Evolutionary conservation across 2,888 invertebrate genomes (phyloP).

Genomic region (Acleris emargana): DNA sequence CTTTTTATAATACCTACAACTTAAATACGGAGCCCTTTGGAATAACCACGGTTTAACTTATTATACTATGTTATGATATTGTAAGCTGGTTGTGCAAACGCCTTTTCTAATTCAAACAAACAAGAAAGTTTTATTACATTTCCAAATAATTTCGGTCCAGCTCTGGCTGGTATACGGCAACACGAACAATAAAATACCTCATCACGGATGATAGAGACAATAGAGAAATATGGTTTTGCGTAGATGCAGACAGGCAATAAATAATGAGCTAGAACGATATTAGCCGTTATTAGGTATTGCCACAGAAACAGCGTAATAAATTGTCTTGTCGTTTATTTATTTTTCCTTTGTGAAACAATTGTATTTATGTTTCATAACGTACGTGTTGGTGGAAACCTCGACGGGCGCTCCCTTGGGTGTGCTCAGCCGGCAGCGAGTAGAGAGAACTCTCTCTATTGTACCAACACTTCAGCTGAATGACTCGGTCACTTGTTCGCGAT

Average conservation of each 20-base stretch:
- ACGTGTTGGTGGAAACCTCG: slow-evolving; percentile 33
- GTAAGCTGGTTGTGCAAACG: too few relatives aligned
- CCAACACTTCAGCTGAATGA: slow-evolving; percentile 27
- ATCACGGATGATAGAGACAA: slow-evolving; percentile 18
- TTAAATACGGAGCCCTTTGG: too few relatives aligned
- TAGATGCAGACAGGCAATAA: slow-evolving; percentile 34
- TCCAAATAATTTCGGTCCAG: too few relatives aligned
- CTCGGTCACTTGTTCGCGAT: slow-evolving; percentile 25
- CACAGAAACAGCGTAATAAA: slow-evolving; percentile 24
- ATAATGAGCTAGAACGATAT: slow-evolving; percentile 38
- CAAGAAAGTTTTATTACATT: too few relatives aligned
- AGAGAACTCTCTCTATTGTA: slow-evolving; percentile 29
- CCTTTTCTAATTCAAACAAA: too few relatives aligned
- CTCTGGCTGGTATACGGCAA: background rate
- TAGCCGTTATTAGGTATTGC: slow-evolving; percentile 35
- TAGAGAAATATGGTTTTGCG: slow-evolving; percentile 27
- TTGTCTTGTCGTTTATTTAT: slow-evolving; percentile 32
- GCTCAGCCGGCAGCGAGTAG: slow-evolving; percentile 17
- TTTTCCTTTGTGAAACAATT: slow-evolving; percentile 34
- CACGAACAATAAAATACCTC: slow-evolving; percentile 14
- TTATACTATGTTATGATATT: too few relatives aligned
- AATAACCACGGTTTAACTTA: too few relatives aligned
- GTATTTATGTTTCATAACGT: slow-evolving; percentile 38
- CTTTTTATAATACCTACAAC: too few relatives aligned
- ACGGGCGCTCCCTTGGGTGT: slow-evolving; percentile 28